Percentiles rank a stretch among this genome's conserved stretches.
Evolutionary conservation across 1,140 invertebrate genomes (phyloP).

Genomic region (Nephila pilipes): DNA sequence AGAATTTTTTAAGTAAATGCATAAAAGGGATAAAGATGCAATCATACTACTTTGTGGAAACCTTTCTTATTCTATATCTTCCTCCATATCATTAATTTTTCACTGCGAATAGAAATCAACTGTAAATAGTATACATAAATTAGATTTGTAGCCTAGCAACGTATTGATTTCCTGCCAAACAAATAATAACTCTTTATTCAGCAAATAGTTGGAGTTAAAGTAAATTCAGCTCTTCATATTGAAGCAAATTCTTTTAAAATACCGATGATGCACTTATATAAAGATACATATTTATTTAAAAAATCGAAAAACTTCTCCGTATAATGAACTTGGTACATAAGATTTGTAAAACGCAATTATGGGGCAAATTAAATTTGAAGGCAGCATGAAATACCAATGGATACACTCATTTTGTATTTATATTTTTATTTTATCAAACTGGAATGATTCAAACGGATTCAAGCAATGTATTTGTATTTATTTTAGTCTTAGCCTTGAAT

Average conservation of each 20-base stretch:
- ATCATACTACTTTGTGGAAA: background rate
- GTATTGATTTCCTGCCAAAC: constrained; percentile 28
- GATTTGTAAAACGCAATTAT: too few species aligned
- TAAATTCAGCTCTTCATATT: background rate
- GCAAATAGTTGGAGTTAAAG: background rate
- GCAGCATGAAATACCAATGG: too few species aligned
- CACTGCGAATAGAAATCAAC: constrained; percentile 9
- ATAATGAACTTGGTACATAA: too few species aligned
- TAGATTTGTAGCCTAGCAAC: constrained; percentile 32
- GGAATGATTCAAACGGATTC: too few species aligned
- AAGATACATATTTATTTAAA: background rate
- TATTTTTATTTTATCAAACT: too few species aligned
- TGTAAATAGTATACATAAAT: constrained; percentile 31
- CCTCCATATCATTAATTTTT: background rate
- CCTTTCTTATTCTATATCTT: background rate
- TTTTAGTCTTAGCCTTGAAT: too few species aligned
- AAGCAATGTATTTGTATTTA: too few species aligned
- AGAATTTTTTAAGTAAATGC: background rate
- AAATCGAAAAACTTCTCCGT: too few species aligned
- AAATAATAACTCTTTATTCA: constrained; percentile 32
- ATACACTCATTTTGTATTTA: too few species aligned
- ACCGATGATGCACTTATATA: background rate
- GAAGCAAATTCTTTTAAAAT: background rate
- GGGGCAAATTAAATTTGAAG: too few species aligned
- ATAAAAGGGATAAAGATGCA: background rate